Base-by-base conservation (phyloP, 2,888 invertebrate genomes). In the Tenthredo scrophulariae region DNA sequence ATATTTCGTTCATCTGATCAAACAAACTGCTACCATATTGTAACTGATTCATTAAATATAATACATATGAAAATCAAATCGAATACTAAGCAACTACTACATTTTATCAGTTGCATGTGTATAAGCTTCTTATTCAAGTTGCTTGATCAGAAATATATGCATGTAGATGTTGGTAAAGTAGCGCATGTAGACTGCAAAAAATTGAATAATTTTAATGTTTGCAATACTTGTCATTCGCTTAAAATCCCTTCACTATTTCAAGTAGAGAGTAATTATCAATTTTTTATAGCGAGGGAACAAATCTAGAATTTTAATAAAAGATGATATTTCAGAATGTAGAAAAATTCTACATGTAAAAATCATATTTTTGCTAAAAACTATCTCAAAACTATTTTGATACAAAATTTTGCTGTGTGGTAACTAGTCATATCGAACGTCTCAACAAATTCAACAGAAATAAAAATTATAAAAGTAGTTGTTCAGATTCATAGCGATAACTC, bases 21-120 rank as follows among this genome's bases (percentile, higher is more conserved):
- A 54, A 26, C 15, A n/a, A 15, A 46, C 75, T 29, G 0, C 37
- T 46, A 75, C 50, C 46, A 75, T 43, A 43, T 26, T 29, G 43
- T 43, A 15, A 75, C 43, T 75, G 46, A 50, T 43, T 43, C 29
- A 75, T 9, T 18, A 46, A 75, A 75, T 46, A 75, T 54, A 54
- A n/a, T n/a, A 10, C 43, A 46, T 37, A 75, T 75, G 15, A 29
- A 4, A 29, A 75, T 22, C 22, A 74, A 74, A 22, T 22, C 6
- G 29, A 29, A 33, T n/a, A 77, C 46, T 80, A 5, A 58, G 80
- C 37, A 54, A 22, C 26, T 37, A 40, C n/a, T 22, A 67, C 46
- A 83, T 67, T 83, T 67, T 46, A 67, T 70, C 43, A 83, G 70
- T 26, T 50, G 83, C 83, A 83, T 83, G 83, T 67, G 46, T 29